Conservation (phyloP, 1,140 invertebrate species). For the Euglossa dilemma region DNA sequence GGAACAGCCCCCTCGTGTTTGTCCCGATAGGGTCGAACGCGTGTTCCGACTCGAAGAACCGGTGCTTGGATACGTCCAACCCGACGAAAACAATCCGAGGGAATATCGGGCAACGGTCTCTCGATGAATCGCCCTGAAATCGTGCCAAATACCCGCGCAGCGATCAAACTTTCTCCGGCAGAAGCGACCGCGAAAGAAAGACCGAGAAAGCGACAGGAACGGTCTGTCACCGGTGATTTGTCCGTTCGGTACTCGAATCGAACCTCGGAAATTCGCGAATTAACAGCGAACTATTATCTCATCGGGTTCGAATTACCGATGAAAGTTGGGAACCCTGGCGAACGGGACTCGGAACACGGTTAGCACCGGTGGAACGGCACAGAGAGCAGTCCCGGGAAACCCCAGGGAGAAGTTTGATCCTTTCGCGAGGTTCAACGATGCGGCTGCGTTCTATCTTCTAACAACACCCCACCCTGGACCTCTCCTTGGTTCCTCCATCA, state of each 20-base stretch:
- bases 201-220: too few relatives aligned
- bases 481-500: constrained; percentile 13
- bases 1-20: too few relatives aligned
- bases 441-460: constrained; percentile 12
- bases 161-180: neutral
- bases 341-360: neutral
- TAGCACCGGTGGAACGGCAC: neutral
- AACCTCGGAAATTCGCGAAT: too few relatives aligned
- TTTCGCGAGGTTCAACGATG: constrained; percentile 5
- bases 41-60: neutral
- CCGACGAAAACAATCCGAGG: neutral
- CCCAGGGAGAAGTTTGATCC: neutral
- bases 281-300: neutral
- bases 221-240: too few relatives aligned
- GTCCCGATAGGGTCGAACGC: too few relatives aligned
- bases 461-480: neutral
- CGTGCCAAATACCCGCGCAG: neutral
- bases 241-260: too few relatives aligned
- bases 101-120: neutral
- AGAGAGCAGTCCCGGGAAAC: neutral
- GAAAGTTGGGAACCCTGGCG: neutral
- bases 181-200: neutral
- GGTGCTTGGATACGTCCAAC: neutral
- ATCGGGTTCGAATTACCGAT: too few relatives aligned
- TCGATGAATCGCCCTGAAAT: neutral